Percentiles rank a stretch among this genome's conserved stretches.
phyloP scores from a whole-genome alignment of 2,113 vertebrate genomes.

The Irena cyanogastra region DNA sequence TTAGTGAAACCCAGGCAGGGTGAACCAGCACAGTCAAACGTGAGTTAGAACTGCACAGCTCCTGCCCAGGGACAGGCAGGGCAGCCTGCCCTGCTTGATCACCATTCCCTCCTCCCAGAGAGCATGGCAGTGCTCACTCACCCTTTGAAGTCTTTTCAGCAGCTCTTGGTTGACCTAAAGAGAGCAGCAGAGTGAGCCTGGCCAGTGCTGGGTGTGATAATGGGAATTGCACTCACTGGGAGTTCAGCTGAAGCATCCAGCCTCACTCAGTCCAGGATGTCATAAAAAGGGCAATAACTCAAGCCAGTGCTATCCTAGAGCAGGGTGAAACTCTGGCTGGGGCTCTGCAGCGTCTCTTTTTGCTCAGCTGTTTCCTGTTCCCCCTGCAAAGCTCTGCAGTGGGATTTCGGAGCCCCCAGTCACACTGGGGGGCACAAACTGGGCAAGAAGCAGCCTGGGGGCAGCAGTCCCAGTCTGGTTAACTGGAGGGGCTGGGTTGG shows the following conservation, averaged over 20 bases:
- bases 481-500: slow-evolving; percentile 1
- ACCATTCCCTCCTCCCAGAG: not conserved
- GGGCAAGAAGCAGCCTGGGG: not conserved
- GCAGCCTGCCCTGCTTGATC: not conserved
- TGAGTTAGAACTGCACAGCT: not conserved
- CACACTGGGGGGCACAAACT: not conserved
- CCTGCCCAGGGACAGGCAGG: not conserved
- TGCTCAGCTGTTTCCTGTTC: not conserved
- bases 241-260: not conserved
- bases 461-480: not conserved
- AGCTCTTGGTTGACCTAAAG: not conserved
- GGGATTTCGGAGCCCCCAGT: not conserved
- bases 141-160: not conserved
- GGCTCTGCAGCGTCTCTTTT: not conserved
- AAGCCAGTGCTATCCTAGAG: not conserved
- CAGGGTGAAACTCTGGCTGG: not conserved
- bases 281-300: not conserved
- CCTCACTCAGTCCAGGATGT: not conserved
- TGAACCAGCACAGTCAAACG: not conserved
- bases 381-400: not conserved
- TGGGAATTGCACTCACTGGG: not conserved
- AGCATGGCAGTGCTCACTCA: not conserved
- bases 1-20: not conserved
- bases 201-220: not conserved
- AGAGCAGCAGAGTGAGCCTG: not conserved